Conservation (phyloP, 2,888 invertebrate species). For the Sminthurinus aureus region DNA sequence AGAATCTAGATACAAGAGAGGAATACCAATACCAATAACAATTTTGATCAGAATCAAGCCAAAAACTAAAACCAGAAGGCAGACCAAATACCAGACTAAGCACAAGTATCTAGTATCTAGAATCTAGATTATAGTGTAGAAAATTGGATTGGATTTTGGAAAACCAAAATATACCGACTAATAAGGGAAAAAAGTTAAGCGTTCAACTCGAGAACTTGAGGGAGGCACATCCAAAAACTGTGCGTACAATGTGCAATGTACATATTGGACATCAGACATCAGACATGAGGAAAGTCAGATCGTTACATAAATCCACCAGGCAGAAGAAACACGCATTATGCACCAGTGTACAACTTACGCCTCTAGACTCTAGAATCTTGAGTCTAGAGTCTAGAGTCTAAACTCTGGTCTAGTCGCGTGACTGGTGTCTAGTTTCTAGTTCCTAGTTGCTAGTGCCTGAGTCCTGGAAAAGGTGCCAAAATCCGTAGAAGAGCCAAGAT, state of each 20-base stretch:
- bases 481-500: not conserved
- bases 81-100: no score
- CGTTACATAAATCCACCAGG: not conserved
- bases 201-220: not conserved
- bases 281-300: conserved; percentile 7
- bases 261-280: not conserved
- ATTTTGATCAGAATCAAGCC: not conserved
- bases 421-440: not conserved
- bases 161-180: no score
- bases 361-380: no score
- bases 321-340: not conserved
- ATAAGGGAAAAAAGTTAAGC: no score
- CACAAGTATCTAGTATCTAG: no score
- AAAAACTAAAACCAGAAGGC: not conserved
- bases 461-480: conserved; percentile 4
- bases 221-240: not conserved
- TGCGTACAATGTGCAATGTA: not conserved
- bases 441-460: not conserved
- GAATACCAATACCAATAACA: no score
- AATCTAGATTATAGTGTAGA: no score
- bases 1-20: no score
- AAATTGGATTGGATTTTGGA: no score
- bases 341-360: not conserved
- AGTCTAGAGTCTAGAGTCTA: no score
- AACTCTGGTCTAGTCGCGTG: no score